phyloP scores from a whole-genome alignment of 2,113 vertebrate genomes.

The Piaya cayana region DNA sequence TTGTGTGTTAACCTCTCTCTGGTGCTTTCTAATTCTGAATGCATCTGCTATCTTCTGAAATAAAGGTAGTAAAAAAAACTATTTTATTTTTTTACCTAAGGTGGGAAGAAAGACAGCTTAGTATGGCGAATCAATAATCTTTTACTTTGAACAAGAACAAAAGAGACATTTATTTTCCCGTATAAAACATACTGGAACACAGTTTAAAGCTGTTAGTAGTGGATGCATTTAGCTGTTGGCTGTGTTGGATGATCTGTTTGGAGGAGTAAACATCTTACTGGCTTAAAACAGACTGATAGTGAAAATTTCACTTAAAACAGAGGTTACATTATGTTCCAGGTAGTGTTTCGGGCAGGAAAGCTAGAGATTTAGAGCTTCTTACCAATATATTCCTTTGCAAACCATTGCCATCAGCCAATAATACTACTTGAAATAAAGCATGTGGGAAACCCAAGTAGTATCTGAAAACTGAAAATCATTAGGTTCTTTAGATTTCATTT shows the following conservation, averaged over 20 bases:
- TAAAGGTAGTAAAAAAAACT: no score
- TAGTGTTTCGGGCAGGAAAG: not conserved
- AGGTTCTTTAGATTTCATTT: not conserved
- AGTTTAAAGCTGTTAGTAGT: not conserved
- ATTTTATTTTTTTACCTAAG: no score
- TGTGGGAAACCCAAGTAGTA: not conserved
- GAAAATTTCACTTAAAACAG: not conserved
- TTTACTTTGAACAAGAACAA: not conserved
- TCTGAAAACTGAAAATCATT: not conserved
- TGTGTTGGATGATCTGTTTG: not conserved
- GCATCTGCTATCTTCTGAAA: no score
- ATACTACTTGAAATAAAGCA: not conserved
- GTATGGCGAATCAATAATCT: not conserved
- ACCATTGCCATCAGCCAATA: not conserved
- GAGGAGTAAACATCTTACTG: not conserved
- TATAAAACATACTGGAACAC: not conserved
- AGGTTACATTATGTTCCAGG: not conserved
- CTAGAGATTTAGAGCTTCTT: not conserved
- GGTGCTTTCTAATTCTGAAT: no score
- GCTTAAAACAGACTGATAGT: not conserved
- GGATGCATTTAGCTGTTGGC: not conserved
- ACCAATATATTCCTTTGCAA: not conserved
- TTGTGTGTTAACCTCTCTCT: no score
- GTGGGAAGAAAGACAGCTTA: no score
- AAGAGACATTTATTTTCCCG: not conserved